phyloP scores from a whole-genome alignment of 1,140 invertebrate species.

The Zaprionus nigranus region DNA sequence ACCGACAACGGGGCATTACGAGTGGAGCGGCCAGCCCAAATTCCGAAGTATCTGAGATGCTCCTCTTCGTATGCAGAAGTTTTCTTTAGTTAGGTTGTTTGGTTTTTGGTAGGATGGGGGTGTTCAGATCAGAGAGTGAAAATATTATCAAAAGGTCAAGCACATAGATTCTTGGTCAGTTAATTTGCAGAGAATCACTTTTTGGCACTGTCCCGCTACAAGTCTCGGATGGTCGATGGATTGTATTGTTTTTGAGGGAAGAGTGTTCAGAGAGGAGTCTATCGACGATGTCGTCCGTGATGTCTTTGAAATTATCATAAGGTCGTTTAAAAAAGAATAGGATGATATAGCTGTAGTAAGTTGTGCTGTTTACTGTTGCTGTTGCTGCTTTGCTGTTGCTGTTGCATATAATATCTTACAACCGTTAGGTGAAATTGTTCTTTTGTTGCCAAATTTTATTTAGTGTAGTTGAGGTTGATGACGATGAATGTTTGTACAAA shows the following conservation, averaged over 20 bases:
- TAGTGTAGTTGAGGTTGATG: conserved; percentile 51
- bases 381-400: conserved; percentile 30
- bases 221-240: conserved; percentile 6
- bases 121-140: conserved; percentile 6
- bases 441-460: conserved; percentile 50
- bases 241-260: not conserved
- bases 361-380: conserved; percentile 15
- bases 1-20: conserved; percentile 12
- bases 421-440: conserved; percentile 4
- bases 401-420: conserved; percentile 19
- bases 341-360: conserved; percentile 1
- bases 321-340: not conserved
- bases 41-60: not conserved
- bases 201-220: conserved; percentile 7
- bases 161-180: conserved; percentile 78
- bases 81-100: not conserved
- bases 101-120: not conserved
- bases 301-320: conserved; percentile 1
- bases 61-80: not conserved
- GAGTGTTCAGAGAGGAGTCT: not conserved
- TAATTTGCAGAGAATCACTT: conserved; percentile 20
- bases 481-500: conserved; percentile 70
- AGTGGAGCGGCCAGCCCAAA: no score
- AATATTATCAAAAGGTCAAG: conserved; percentile 40
- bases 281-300: not conserved